Conservation (phyloP, 37 sponge, comb jelly and placozoan species). For the Ephydatia muelleri region DNA sequence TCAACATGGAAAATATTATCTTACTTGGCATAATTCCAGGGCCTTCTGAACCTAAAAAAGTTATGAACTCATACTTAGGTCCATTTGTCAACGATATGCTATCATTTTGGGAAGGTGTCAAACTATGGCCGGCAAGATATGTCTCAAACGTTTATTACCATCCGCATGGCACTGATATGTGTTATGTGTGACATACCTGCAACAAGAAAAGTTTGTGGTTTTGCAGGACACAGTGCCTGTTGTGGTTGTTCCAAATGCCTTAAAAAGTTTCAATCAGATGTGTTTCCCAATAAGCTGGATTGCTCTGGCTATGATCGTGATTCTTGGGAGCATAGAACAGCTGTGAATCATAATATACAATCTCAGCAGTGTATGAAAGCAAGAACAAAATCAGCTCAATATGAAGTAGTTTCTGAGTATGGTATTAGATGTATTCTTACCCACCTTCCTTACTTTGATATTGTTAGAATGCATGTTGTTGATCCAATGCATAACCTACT, state of each 20-base stretch:
- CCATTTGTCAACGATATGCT: constrained; percentile 13
- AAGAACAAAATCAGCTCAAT: neutral
- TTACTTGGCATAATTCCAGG: constrained; percentile 31
- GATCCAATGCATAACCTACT: constrained; percentile 28
- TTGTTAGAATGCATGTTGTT: neutral
- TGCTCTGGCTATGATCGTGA: neutral
- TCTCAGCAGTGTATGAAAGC: neutral
- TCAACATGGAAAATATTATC: constrained; percentile 22
- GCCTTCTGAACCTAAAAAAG: constrained; percentile 15
- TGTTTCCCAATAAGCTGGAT: neutral
- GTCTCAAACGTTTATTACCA: too few relatives aligned
- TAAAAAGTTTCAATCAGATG: neutral
- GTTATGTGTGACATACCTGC: constrained; percentile 15
- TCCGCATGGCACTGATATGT: neutral
- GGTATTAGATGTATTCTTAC: constrained; percentile 4
- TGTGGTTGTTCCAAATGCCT: constrained; percentile 31
- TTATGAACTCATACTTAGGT: constrained; percentile 1
- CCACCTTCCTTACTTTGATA: constrained; percentile 11
- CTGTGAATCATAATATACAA: neutral
- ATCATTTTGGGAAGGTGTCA: constrained; percentile 4
- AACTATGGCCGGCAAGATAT: neutral
- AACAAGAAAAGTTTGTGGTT: constrained; percentile 26
- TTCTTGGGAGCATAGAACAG: neutral
- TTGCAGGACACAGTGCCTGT: constrained; percentile 31
- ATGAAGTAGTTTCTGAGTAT: neutral